Percentiles rank a stretch among this genome's conserved stretches.
phyloP scores from a whole-genome alignment of 2,888 invertebrate species.

The Netelia inedita region DNA sequence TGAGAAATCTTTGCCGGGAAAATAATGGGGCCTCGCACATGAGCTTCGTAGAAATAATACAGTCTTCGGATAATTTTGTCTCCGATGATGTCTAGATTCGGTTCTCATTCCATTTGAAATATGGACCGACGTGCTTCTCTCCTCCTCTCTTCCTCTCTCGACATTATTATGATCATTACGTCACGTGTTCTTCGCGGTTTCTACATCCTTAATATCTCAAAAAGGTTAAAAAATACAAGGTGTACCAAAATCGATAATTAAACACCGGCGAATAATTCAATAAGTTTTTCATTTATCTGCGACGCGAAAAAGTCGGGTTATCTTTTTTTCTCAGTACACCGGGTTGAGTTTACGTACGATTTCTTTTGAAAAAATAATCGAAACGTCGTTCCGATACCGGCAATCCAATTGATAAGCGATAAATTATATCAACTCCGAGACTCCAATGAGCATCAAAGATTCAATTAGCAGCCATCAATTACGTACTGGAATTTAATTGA shows the following conservation, averaged over 20 bases:
- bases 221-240: not conserved
- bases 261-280: not conserved
- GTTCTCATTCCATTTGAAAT: constrained; percentile 37
- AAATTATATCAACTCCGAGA: not conserved
- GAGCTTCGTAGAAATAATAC: constrained; percentile 29
- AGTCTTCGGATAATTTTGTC: constrained; percentile 50
- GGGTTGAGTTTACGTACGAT: not conserved
- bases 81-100: constrained; percentile 56
- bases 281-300: constrained; percentile 26
- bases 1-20: no score
- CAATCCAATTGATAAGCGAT: not conserved
- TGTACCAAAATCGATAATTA: constrained; percentile 45
- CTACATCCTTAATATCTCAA: not conserved
- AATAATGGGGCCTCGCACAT: not conserved
- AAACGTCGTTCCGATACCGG: no score
- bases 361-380: no score
- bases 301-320: not conserved
- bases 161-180: not conserved
- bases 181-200: constrained; percentile 27
- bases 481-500: not conserved
- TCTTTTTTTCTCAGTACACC: not conserved
- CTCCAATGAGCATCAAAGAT: not conserved
- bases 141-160: not conserved
- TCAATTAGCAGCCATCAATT: not conserved
- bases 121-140: not conserved